Base-by-base conservation (phyloP, 2,113 vertebrate species). In the Aptenodytes patagonicus region DNA sequence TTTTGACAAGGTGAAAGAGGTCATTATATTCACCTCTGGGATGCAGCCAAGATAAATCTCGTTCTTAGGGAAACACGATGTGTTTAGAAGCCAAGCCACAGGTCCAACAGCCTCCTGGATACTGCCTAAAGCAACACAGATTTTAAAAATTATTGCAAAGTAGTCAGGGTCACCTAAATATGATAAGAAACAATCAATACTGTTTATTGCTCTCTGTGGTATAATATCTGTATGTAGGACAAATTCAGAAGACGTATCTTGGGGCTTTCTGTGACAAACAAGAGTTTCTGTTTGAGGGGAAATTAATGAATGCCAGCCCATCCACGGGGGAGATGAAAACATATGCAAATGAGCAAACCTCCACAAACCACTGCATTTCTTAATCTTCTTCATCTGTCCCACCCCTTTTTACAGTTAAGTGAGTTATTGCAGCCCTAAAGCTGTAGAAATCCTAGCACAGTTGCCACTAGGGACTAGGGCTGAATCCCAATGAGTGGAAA, bases 1-100 rank as follows among this genome's bases (percentile, higher is more conserved):
- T 98, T 98, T 93, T 96, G 97, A 98, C 97, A 98, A 98, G 97
- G 98, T 97, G 96, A 97, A 96, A 96, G 91, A 93, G 97, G 97
- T 97, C 95, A 94, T 98, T 97, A 87, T 96, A 97, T 75, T 93
- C 93, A 96, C 96, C 92, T 94, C 87, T 96, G 96, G 95, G 95
- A 97, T 78, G 68, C 38, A 93, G 85, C 89, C 77, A 91, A 88
- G 73, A 95, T 95, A 96, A 97, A 96, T 97, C 91, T 95, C 70
- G 3, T 95, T 96, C 85, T 95, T 96, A 96, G 95, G 93, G 83
- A 98, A 49, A 62, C 79, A 89, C 64, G 86, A 40, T n/a, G 47
- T 79, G 78, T 97, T 97, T 97, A 94, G 82, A 94, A 72, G 28
- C 57, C 25, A 69, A 94, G 49, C 22, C 55, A 57, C 78, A 76